Evolutionary conservation across 2,888 invertebrate species (phyloP).

Genomic region (Lasioglossum pauxillum): DNA sequence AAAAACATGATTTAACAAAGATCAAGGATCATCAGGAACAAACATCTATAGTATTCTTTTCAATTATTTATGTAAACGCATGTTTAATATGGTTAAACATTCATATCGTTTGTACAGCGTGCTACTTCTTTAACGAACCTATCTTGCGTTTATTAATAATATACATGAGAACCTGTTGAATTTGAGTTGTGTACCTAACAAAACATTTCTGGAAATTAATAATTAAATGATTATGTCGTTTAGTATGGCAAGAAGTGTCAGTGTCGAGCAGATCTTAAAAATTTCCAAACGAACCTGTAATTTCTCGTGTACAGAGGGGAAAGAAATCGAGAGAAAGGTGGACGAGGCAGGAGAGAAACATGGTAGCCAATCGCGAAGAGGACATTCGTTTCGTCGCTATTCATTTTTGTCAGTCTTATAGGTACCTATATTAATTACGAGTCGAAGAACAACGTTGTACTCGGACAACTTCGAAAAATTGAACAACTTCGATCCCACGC

Average conservation of each 20-base stretch:
- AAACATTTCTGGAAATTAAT: background rate
- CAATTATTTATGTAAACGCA: background rate
- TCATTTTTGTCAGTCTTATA: slow-evolving; percentile 73
- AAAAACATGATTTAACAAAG: background rate
- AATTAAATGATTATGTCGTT: background rate
- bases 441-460: slow-evolving; percentile 27
- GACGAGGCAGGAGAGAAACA: background rate
- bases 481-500: background rate
- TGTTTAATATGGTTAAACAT: slow-evolving; percentile 3
- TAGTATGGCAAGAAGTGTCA: background rate
- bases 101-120: slow-evolving; percentile 16
- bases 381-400: slow-evolving; percentile 59
- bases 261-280: background rate
- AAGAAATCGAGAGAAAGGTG: slow-evolving; percentile 31
- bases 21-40: too few species aligned
- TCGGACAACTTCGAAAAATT: background rate
- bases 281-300: background rate
- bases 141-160: slow-evolving; percentile 2
- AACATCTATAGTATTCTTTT: background rate
- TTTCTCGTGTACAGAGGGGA: background rate
- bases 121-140: slow-evolving; percentile 3
- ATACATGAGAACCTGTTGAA: background rate
- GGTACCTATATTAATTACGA: slow-evolving; percentile 47
- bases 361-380: slow-evolving; percentile 34
- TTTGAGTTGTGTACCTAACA: background rate